Evolutionary conservation across 2,888 invertebrate genomes (phyloP).

Genomic region (Chesias legatella): DNA sequence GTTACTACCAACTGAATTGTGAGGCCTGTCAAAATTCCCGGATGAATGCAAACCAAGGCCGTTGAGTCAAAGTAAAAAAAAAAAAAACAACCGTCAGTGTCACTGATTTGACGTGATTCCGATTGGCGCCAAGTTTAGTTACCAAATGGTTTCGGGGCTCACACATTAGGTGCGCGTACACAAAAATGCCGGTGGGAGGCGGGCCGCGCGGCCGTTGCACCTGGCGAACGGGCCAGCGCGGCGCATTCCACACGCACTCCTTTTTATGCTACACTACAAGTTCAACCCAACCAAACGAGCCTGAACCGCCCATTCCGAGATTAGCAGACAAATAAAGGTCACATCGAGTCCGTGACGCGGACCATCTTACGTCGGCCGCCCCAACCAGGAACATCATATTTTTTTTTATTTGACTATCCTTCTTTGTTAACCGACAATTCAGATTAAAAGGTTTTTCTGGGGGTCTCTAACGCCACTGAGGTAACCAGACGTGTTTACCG

Average conservation of each 20-base stretch:
- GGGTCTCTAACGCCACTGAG: constrained; percentile 33
- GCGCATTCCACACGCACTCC: constrained; percentile 78
- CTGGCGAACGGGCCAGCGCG: constrained; percentile 68
- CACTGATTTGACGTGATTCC: too few relatives aligned
- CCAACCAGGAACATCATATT: constrained; percentile 55
- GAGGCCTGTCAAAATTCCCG: too few relatives aligned
- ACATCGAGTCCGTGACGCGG: constrained; percentile 37
- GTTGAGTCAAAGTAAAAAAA: too few relatives aligned
- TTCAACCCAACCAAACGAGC: constrained; percentile 57
- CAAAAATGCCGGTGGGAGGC: constrained; percentile 70
- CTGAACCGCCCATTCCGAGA: constrained; percentile 40
- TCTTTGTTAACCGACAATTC: constrained; percentile 52
- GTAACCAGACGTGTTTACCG: constrained; percentile 35
- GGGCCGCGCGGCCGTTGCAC: constrained; percentile 74
- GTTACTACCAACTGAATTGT: too few relatives aligned
- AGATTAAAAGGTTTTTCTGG: constrained; percentile 52
- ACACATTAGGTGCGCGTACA: constrained; percentile 60
- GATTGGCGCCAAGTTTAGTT: constrained; percentile 46
- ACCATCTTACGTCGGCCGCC: constrained; percentile 40
- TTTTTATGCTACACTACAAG: constrained; percentile 71
- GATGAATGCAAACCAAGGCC: too few relatives aligned
- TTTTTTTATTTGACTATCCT: constrained; percentile 58
- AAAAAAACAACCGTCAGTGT: too few relatives aligned
- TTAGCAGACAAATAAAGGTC: constrained; percentile 44
- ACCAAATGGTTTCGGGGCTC: constrained; percentile 52